phyloP scores from a whole-genome alignment of 2,888 invertebrate species.

The Tipula lateralis region DNA sequence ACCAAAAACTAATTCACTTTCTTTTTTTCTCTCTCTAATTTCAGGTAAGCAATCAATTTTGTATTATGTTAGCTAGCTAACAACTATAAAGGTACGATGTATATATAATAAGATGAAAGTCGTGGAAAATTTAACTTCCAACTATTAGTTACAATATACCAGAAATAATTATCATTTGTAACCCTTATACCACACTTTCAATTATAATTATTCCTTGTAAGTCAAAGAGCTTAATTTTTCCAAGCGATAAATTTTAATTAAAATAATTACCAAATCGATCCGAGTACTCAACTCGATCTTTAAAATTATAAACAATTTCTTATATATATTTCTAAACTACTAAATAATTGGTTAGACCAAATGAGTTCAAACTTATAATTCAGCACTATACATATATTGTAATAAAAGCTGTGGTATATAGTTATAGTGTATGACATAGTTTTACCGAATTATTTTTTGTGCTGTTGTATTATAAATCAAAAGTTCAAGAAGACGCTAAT shows the following conservation, averaged over 20 bases:
- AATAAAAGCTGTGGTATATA: not conserved
- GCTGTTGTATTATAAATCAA: constrained; percentile 7
- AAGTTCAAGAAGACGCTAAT: not conserved
- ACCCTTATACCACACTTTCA: not conserved
- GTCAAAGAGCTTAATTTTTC: not conserved
- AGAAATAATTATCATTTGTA: not conserved
- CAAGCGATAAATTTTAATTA: constrained; percentile 11
- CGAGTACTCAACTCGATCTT: not conserved
- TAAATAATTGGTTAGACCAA: not conserved
- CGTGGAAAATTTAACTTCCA: not conserved
- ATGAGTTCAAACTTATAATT: not conserved
- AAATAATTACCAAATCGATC: not conserved
- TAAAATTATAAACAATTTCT: not conserved
- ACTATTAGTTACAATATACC: not conserved
- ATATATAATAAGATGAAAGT: not conserved
- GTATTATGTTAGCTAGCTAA: not conserved
- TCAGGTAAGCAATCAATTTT: constrained; percentile 19
- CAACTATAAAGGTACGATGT: not conserved
- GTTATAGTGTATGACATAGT: not conserved
- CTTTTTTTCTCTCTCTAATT: not conserved
- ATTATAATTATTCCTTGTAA: not conserved
- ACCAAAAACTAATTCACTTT: not conserved
- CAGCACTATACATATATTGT: not conserved
- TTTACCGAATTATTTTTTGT: not conserved
- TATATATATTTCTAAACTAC: not conserved